Evolutionary conservation across 2,113 vertebrate species (phyloP), one percentile per base, ranked within the genome.

Genomic region (Atherinomorus stipes): DNA sequence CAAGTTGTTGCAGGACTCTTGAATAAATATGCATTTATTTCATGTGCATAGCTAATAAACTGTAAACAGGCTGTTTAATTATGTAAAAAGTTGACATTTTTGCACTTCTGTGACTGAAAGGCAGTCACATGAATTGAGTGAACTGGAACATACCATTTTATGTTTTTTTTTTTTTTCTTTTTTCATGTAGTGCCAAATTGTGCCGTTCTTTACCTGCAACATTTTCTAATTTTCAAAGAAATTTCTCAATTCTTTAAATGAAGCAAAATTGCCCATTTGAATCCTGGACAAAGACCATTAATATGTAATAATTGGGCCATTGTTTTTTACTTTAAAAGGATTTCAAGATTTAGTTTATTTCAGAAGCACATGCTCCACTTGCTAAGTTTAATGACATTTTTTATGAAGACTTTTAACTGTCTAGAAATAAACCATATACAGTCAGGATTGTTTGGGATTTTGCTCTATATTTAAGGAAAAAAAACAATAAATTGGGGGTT

Each of bases 181-280:
- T 25, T n/a, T 21, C 4, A 31, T 44, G 37, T 45, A 21, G 6
- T 66, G 37, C 63, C 49, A 68, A 60, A 68, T 68, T 54, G 8
- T 15, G 3, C 19, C 49, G 8, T 12, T 50, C n/a, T 67, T 60
- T 60, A 15, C 13, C 0, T 6, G 49, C 37, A 40, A 42, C 7
- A 1, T 59, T 38, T 18, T 19, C 11, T 31, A 11, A n/a, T 31
- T 50, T 18, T 23, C 4, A 1, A 19, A 26, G 3, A 66, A 66
- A 25, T 23, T 1, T 18, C 11, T 1, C 18, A 12, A 4, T 49
- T n/a, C 3, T 3, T 45, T 6, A 31, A 56, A 28, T 45, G 28
- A 44, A 45, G 49, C 25, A 40, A 13, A 19, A 57, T 1, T 4
- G 11, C 52, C 22, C 16, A 21, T 42, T 34, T 8, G 11, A 21